These are phyloP conservation scores for Elymnias hypermnestra DNA, from an alignment of 1,140 invertebrate genomes.

Conservation along the genomic window DNA sequence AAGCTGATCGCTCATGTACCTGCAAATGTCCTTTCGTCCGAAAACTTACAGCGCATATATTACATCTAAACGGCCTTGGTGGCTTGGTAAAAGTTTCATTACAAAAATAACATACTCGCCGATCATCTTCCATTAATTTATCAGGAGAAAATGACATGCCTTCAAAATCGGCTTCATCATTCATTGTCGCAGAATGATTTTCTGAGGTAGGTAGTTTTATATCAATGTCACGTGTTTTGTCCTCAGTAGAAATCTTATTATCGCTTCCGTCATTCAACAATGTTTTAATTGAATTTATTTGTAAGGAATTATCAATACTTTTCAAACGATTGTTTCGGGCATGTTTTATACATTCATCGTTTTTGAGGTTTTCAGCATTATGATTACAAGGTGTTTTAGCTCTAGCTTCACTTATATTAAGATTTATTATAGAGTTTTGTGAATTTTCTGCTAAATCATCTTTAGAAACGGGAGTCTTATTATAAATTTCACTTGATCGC, in stretches of 20 bases:
- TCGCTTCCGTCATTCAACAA: conserved; percentile 43
- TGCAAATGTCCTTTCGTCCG: conserved; percentile 93
- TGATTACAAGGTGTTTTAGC: conserved; percentile 26
- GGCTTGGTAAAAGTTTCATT: conserved; percentile 93
- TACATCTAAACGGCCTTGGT: conserved; percentile 92
- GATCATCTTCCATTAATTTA: conserved; percentile 83
- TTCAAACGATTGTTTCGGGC: conserved; percentile 76
- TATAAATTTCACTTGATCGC: conserved; percentile 19
- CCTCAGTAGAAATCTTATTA: conserved; percentile 39
- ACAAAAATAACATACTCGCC: conserved; percentile 91
- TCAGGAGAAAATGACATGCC: conserved; percentile 62
- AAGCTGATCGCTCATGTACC: conserved; percentile 92
- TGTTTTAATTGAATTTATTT: conserved; percentile 40
- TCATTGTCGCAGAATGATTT: conserved; percentile 64
- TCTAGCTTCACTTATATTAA: conserved; percentile 28
- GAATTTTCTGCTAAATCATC: conserved; percentile 27
- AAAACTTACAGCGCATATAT: conserved; percentile 93
- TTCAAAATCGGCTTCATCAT: conserved; percentile 67
- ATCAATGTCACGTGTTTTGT: conserved; percentile 38
- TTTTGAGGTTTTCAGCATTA: conserved; percentile 75
- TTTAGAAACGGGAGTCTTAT: background rate
- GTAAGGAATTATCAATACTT: conserved; percentile 46
- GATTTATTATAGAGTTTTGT: conserved; percentile 5
- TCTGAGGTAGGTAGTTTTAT: conserved; percentile 44
- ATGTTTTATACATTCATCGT: conserved; percentile 78